A percentile compares a stretch with the other conserved stretches of the same genome.
These are phyloP conservation scores for Andrena praecox DNA, from an alignment of 2,888 invertebrate genomes.

Conservation along the genomic window DNA sequence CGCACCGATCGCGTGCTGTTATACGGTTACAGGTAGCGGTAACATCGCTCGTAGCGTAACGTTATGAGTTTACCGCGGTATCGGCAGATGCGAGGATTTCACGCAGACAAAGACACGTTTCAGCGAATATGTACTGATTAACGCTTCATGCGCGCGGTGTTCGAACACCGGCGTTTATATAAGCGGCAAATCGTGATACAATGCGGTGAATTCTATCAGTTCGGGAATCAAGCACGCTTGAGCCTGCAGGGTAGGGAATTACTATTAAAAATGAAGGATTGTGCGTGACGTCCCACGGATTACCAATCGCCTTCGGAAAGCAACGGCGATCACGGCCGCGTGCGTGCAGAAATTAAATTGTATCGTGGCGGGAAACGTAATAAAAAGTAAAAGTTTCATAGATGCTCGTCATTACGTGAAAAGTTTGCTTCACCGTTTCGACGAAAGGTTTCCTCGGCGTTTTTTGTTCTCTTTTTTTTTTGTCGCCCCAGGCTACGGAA, in stretches of 20 bases:
- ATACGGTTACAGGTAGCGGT: slow-evolving; percentile 42
- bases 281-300: not conserved
- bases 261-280: not conserved
- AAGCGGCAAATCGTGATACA: slow-evolving; percentile 7
- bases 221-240: not conserved
- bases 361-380: slow-evolving; percentile 4
- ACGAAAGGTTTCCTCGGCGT: slow-evolving; percentile 1
- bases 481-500: not conserved
- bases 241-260: not conserved
- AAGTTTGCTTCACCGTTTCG: slow-evolving; percentile 5
- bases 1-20: slow-evolving; percentile 41
- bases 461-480: not conserved
- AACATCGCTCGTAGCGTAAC: slow-evolving; percentile 43
- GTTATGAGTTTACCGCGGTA: slow-evolving; percentile 43
- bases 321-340: not conserved
- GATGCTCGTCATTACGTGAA: slow-evolving; percentile 15
- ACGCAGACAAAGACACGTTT: slow-evolving; percentile 33
- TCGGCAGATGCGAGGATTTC: slow-evolving; percentile 19
- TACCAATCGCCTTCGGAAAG: not conserved
- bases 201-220: not conserved
- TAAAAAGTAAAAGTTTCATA: slow-evolving; percentile 27
- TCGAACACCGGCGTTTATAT: slow-evolving; percentile 27
- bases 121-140: slow-evolving; percentile 49
- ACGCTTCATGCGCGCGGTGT: slow-evolving; percentile 20
- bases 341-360: not conserved